Base-by-base conservation (phyloP, 2,113 vertebrate species). In the Clarias macrocephalus region DNA sequence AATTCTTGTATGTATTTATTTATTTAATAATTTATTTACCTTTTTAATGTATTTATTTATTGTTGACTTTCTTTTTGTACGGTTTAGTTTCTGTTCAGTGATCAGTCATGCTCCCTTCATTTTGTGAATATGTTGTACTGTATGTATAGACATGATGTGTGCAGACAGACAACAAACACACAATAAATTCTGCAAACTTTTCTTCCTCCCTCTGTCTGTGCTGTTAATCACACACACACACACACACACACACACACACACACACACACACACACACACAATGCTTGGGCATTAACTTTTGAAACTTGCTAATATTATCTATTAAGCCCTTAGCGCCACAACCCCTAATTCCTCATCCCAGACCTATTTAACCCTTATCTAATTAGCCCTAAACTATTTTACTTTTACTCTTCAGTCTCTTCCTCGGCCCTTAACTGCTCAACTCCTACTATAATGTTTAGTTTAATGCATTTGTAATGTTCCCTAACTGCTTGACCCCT, bases 121-220 rank as follows among this genome's bases (percentile, higher is more conserved):
- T 86, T 92, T 91, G 89, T 89, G 91, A 91, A 88, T 88, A 88
- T 90, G 88, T 90, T 89, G 88, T 86, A 90, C 84, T 89, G 82
- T 88, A 91, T 88, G 90, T 92, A 90, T 89, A 91, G 88, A 90
- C 89, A 90, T 88, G 87, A 88, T 85, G 91, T 89, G 88, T 90
- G 89, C 88, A 91, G 90, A 88, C 86, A 88, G 87, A 91, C 83
- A 72, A 89, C 85, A 76, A 88, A 89, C 88, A n/a, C n/a, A 81
- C 86, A 90, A 90, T 89, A 90, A 88, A 89, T 88, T 86, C 81
- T 82, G 68, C 75, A 88, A 90, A 88, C 68, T 87, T 81, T 88
- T 81, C 82, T 76, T 57, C 84, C 62, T 70, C 79, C 52, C 68
- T 13, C 16, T 65, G 21, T 88, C 72, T 77, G 57, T 77, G 18